Conservation (phyloP, 2,113 vertebrate species). For the Castor canadensis region DNA sequence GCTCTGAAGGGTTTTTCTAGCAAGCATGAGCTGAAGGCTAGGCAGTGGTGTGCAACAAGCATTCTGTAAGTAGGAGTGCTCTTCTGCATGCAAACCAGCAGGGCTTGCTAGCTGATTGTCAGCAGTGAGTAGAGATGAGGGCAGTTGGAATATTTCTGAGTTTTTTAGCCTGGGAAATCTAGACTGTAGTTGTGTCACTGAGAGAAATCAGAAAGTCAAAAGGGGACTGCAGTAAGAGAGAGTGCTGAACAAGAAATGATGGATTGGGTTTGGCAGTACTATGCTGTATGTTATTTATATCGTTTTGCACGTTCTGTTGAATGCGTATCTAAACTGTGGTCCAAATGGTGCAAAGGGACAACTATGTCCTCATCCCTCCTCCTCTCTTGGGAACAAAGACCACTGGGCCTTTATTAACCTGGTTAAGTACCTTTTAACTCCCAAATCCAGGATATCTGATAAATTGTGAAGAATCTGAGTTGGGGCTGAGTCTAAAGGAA, state of each 20-base stretch:
- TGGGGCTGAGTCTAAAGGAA: background rate
- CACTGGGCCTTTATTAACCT: background rate
- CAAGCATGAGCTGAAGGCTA: background rate
- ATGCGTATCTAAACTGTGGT: background rate
- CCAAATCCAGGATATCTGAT: background rate
- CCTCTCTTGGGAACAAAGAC: background rate
- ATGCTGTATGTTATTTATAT: background rate
- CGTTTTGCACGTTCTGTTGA: slow-evolving; percentile 42
- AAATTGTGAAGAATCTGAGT: background rate
- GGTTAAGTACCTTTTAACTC: background rate
- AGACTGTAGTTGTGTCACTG: background rate
- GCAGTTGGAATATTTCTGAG: background rate
- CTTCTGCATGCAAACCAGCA: background rate
- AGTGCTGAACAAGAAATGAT: background rate
- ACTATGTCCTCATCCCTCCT: background rate
- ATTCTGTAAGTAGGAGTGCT: background rate
- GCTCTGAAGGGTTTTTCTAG: background rate
- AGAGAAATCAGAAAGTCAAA: background rate
- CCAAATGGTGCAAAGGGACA: background rate
- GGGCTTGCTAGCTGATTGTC: background rate
- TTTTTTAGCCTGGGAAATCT: slow-evolving; percentile 2
- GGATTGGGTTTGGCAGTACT: background rate
- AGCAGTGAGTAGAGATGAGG: background rate
- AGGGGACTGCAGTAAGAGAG: background rate
- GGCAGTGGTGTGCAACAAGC: background rate